These are phyloP conservation scores for Cyprinus carpio DNA, from an alignment of 2,113 vertebrate species.

Conservation along the genomic window DNA sequence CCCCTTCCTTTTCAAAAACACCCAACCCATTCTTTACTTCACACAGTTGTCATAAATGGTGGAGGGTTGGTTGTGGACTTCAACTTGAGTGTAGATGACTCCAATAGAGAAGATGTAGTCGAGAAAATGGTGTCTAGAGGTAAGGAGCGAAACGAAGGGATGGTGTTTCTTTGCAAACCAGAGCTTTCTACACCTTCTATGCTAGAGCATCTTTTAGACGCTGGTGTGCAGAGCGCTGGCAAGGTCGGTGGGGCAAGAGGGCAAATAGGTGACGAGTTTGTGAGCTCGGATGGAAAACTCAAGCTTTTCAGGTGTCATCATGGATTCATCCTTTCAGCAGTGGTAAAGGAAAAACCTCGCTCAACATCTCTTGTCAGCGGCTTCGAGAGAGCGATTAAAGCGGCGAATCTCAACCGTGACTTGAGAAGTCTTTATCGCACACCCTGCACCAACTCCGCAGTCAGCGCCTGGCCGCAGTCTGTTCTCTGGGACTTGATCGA, in stretches of 20 bases:
- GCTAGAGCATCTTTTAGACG: conserved; percentile 72
- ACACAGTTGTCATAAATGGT: conserved; percentile 70
- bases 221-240: conserved; percentile 74
- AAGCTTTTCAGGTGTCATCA: conserved; percentile 72
- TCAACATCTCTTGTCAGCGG: conserved; percentile 66
- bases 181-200: conserved; percentile 76
- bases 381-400: conserved; percentile 73
- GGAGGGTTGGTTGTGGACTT: conserved; percentile 71
- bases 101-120: conserved; percentile 67
- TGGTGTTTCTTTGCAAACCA: conserved; percentile 77
- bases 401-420: conserved; percentile 68
- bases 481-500: conserved; percentile 78
- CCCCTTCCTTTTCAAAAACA: conserved; percentile 64
- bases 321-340: conserved; percentile 78
- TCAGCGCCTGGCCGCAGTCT: conserved; percentile 72
- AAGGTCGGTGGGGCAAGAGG: conserved; percentile 73
- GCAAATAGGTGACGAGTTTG: conserved; percentile 77
- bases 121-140: conserved; percentile 69
- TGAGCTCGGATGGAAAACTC: conserved; percentile 76
- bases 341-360: conserved; percentile 63
- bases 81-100: conserved; percentile 67
- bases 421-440: conserved; percentile 72
- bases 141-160: conserved; percentile 59
- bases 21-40: conserved; percentile 62
- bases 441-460: conserved; percentile 61